phyloP scores from a whole-genome alignment of 2,113 vertebrate genomes.

The Bujurquina vittata region DNA sequence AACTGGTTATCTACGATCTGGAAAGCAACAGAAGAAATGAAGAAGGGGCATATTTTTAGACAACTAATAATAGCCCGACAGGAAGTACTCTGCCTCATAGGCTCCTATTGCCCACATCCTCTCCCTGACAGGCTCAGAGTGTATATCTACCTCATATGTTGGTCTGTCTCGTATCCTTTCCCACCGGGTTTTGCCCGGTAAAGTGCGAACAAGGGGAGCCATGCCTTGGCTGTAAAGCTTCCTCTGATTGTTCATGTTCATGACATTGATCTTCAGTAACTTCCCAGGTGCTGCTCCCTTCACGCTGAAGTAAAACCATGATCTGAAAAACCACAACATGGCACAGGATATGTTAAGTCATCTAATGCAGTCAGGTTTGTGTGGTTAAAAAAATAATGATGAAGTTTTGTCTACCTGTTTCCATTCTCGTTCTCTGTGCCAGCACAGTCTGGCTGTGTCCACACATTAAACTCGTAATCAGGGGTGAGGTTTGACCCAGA shows the following conservation, averaged over 20 bases:
- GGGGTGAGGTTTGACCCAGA: conserved; percentile 62
- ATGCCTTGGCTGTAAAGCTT: conserved; percentile 97
- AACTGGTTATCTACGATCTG: conserved; percentile 95
- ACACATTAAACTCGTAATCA: conserved; percentile 94
- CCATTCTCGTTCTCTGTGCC: conserved; percentile 93
- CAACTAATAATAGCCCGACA: conserved; percentile 2
- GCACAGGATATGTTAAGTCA: fast-evolving
- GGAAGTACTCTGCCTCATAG: background rate
- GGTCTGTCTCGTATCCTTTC: conserved; percentile 92
- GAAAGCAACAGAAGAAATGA: conserved; percentile 16
- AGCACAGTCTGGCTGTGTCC: conserved; percentile 93
- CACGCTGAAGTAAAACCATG: conserved; percentile 98
- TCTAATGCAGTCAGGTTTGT: background rate
- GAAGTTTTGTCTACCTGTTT: conserved; percentile 82
- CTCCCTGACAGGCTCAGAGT: background rate
- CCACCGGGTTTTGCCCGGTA: conserved; percentile 89
- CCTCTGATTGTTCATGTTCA: conserved; percentile 99
- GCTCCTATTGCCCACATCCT: background rate
- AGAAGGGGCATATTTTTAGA: background rate
- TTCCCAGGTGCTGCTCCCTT: conserved; percentile 86
- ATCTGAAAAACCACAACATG: conserved; percentile 77
- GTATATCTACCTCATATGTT: conserved; percentile 83
- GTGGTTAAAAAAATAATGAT: background rate
- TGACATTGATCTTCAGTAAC: conserved; percentile 92
- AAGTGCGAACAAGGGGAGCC: conserved; percentile 90